These are phyloP conservation scores for Coendou prehensilis DNA, from an alignment of 2,797 vertebrate species.

Conservation along the genomic window DNA sequence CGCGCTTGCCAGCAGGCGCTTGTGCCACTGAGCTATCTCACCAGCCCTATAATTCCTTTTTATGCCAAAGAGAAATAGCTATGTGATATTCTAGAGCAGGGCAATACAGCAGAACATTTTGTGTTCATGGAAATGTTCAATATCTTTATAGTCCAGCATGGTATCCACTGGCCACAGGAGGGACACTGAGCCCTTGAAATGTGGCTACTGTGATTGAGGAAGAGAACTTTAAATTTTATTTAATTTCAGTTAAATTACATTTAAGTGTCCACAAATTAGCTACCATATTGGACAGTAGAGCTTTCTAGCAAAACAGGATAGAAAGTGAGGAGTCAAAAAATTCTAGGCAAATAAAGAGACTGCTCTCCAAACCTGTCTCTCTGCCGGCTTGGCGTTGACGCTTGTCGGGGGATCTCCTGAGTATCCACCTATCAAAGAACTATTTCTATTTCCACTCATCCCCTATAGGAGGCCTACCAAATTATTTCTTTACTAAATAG, in stretches of 20 bases:
- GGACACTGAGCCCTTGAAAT: not conserved
- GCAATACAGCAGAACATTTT: not conserved
- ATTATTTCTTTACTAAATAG: not conserved
- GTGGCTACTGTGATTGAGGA: not conserved
- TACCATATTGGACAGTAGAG: not conserved
- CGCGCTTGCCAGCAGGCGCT: too few species aligned
- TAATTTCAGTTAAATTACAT: slow-evolving; percentile 23
- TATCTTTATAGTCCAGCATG: not conserved
- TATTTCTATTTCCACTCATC: not conserved
- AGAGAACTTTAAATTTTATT: slow-evolving; percentile 5
- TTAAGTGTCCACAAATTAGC: not conserved
- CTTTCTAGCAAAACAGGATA: not conserved
- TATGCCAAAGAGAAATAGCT: not conserved
- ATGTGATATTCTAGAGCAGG: not conserved
- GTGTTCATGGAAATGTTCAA: not conserved
- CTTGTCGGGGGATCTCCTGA: not conserved
- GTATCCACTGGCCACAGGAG: not conserved
- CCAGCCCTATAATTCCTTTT: not conserved
- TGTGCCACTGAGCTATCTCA: too few species aligned
- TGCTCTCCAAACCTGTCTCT: not conserved
- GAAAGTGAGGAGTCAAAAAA: not conserved
- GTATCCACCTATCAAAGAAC: not conserved
- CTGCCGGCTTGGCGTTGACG: not conserved
- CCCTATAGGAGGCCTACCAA: not conserved
- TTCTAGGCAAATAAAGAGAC: not conserved